These are phyloP conservation scores for Drosophila maculinotata DNA, from an alignment of 2,888 invertebrate genomes.

Conservation along the genomic window DNA sequence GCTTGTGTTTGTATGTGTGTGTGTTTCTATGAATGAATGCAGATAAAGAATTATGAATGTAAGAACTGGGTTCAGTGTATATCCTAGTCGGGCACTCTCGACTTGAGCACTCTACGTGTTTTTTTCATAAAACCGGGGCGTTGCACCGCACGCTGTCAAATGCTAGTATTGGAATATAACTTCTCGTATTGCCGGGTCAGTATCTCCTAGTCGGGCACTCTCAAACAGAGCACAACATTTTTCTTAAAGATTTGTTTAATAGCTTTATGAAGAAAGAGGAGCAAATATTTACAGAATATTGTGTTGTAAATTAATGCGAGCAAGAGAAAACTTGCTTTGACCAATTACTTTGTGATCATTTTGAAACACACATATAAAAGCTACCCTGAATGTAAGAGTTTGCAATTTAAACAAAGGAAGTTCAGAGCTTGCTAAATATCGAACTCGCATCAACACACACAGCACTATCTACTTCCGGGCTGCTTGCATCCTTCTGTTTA, in stretches of 20 bases:
- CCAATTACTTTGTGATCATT: neutral
- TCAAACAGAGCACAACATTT: too few species aligned
- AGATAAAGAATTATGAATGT: too few species aligned
- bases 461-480: constrained; percentile 3
- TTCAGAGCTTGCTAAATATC: constrained; percentile 46
- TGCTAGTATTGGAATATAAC: too few species aligned
- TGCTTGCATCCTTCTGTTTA: constrained; percentile 54
- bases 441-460: constrained; percentile 35
- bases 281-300: neutral
- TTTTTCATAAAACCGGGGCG: too few species aligned
- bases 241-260: too few species aligned
- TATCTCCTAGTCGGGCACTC: constrained; percentile 36
- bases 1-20: too few species aligned
- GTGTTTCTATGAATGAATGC: too few species aligned
- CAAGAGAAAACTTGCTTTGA: neutral
- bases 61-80: too few species aligned
- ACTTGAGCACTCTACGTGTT: too few species aligned
- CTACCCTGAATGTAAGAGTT: constrained; percentile 10
- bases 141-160: too few species aligned
- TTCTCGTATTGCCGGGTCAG: too few species aligned
- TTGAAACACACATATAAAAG: neutral
- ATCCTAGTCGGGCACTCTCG: too few species aligned
- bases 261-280: neutral
- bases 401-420: constrained; percentile 51
- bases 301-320: neutral